phyloP scores from a whole-genome alignment of 2,888 invertebrate genomes.

The Xestobium rufovillosum region DNA sequence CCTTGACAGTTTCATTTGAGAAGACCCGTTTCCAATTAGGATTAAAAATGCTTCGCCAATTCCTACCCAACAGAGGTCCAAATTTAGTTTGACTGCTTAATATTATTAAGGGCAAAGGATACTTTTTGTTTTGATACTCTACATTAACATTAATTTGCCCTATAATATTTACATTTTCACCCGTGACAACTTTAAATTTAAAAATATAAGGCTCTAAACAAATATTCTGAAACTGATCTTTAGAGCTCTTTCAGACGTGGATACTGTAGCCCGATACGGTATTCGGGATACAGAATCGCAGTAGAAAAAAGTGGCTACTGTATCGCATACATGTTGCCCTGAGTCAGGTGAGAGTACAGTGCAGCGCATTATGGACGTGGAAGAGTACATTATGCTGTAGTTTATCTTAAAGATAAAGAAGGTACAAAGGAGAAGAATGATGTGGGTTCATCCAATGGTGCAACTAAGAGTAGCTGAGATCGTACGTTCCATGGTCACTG shows the following conservation, averaged over 20 bases:
- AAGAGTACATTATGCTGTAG: no score
- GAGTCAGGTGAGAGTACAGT: no score
- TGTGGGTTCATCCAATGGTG: no score
- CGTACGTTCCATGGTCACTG: no score
- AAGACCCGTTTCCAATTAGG: conserved; percentile 10
- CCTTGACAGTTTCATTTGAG: no score
- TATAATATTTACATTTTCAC: conserved; percentile 7
- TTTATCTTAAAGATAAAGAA: no score
- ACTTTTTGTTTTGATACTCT: conserved; percentile 6
- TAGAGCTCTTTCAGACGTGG: conserved; percentile 2
- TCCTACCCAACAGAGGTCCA: conserved; percentile 18
- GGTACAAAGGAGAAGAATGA: no score
- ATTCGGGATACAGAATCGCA: no score
- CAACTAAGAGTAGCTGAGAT: no score
- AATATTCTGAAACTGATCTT: conserved; percentile 1
- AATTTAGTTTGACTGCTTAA: conserved; percentile 10
- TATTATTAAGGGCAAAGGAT: conserved; percentile 14
- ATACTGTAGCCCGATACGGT: background rate
- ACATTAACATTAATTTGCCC: conserved; percentile 11
- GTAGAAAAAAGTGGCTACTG: no score
- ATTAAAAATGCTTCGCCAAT: conserved; percentile 16
- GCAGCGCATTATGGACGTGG: no score
- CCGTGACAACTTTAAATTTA: conserved; percentile 9
- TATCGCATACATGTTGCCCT: no score
- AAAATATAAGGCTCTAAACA: conserved; percentile 3